Conservation (phyloP, 2,888 invertebrate species). For the Acrobasis suavella region DNA sequence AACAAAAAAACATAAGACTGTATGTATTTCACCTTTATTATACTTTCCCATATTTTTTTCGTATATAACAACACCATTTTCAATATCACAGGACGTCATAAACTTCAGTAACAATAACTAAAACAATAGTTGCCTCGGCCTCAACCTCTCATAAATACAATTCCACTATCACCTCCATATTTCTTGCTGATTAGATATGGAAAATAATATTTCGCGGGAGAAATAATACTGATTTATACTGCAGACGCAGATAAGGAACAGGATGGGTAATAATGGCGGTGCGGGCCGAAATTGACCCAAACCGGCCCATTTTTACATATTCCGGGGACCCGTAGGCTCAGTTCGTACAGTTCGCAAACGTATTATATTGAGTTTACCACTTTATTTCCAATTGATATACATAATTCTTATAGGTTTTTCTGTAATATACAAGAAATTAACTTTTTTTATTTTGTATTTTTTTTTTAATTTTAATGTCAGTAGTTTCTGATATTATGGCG, state of each 20-base stretch:
- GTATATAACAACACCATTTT: too few species aligned
- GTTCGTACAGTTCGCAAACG: not conserved
- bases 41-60: too few species aligned
- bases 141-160: slow-evolving; percentile 49
- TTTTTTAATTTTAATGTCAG: too few species aligned
- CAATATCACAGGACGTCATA: too few species aligned
- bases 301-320: slow-evolving; percentile 35
- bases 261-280: slow-evolving; percentile 68
- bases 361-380: too few species aligned
- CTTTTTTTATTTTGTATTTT: too few species aligned
- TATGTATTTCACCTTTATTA: too few species aligned
- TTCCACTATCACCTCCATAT: slow-evolving; percentile 61
- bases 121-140: slow-evolving; percentile 1
- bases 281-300: slow-evolving; percentile 59
- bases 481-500: too few species aligned
- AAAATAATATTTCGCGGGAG: slow-evolving; percentile 69
- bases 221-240: slow-evolving; percentile 77
- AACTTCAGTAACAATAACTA: not conserved
- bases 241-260: slow-evolving; percentile 66
- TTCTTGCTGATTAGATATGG: slow-evolving; percentile 77
- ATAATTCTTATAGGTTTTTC: too few species aligned
- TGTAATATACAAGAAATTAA: too few species aligned
- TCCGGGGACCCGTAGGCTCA: not conserved
- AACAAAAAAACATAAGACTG: too few species aligned
- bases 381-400: too few species aligned